Conservation (phyloP, 2,797 vertebrate genomes). For the Coilia nasus region DNA sequence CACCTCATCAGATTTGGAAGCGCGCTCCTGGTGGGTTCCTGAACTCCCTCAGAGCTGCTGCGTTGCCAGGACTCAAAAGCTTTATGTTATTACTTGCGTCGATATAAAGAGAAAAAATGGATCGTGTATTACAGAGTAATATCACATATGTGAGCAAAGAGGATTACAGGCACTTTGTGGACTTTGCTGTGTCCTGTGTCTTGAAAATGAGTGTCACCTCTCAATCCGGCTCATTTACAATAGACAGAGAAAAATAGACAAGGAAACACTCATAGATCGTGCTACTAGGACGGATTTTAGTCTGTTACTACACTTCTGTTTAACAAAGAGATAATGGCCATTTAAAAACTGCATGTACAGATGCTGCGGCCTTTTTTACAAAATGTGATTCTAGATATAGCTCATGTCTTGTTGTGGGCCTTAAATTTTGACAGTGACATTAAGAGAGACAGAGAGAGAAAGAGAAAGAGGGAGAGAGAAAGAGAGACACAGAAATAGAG, state of each 20-base stretch:
- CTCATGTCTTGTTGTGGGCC: conserved; percentile 35
- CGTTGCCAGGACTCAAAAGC: conserved; percentile 41
- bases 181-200: conserved; percentile 7
- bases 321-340: conserved; percentile 21
- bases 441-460: conserved; percentile 9
- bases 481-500: background rate
- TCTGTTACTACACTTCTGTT: background rate
- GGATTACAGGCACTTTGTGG: conserved; percentile 49
- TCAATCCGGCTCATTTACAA: conserved; percentile 22
- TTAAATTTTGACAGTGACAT: conserved; percentile 51
- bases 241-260: background rate
- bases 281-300: background rate
- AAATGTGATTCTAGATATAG: conserved; percentile 36
- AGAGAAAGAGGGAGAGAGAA: background rate
- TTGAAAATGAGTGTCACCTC: conserved; percentile 39
- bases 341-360: conserved; percentile 33
- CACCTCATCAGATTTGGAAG: conserved; percentile 57
- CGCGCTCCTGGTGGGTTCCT: conserved; percentile 52
- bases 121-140: conserved; percentile 52
- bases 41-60: conserved; percentile 9
- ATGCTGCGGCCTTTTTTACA: conserved; percentile 40
- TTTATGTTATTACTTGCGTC: conserved; percentile 46
- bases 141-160: conserved; percentile 43
- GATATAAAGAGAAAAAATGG: conserved; percentile 42
- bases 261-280: background rate